phyloP scores from a whole-genome alignment of 2,888 invertebrate genomes.

The Agonopterix alstromeriana region DNA sequence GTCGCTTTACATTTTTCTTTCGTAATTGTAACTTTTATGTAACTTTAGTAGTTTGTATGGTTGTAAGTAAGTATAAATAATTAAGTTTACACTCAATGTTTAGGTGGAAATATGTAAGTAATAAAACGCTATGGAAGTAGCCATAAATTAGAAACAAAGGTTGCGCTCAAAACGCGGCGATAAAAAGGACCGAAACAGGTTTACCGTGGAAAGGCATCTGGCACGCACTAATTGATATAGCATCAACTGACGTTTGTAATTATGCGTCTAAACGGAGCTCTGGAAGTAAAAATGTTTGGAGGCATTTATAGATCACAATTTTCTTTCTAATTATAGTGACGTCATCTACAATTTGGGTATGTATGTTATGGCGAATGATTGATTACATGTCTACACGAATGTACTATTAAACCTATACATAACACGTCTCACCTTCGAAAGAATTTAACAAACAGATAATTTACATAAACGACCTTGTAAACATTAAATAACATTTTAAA shows the following conservation, averaged over 20 bases:
- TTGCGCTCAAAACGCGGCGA: slow-evolving; percentile 32
- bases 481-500: not conserved
- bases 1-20: slow-evolving; percentile 25
- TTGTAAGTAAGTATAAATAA: slow-evolving; percentile 1
- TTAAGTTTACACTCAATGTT: not conserved
- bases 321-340: not conserved
- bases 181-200: slow-evolving; percentile 65
- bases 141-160: slow-evolving; percentile 46
- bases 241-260: slow-evolving; percentile 55
- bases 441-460: not conserved
- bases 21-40: slow-evolving; percentile 30
- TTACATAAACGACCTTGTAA: not conserved
- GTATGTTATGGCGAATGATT: too few species aligned
- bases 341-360: not conserved
- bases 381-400: not conserved
- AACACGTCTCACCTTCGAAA: not conserved
- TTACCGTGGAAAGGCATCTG: slow-evolving; percentile 62
- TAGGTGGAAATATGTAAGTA: slow-evolving; percentile 1
- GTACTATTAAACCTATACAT: not conserved
- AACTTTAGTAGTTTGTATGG: slow-evolving; percentile 10
- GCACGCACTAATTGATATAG: slow-evolving; percentile 67
- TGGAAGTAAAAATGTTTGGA: slow-evolving; percentile 8
- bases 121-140: slow-evolving; percentile 14
- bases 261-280: slow-evolving; percentile 22
- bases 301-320: slow-evolving; percentile 1